These are phyloP conservation scores for Mesochorus sp. DNA, from an alignment of 2,888 invertebrate species.

Conservation along the genomic window DNA sequence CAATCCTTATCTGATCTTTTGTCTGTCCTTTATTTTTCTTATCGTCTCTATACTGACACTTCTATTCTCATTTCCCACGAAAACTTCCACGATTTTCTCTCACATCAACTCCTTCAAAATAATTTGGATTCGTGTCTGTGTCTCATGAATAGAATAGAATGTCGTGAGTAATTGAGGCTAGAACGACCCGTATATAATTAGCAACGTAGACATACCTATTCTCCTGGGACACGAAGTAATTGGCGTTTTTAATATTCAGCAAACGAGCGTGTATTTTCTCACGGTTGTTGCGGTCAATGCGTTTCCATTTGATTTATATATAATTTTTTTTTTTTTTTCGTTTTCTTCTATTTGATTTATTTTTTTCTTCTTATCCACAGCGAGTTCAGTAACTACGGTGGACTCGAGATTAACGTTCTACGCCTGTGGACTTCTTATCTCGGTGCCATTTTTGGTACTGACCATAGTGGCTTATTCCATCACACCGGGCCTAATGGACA, in stretches of 20 bases:
- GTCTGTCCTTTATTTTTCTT: too few relatives aligned
- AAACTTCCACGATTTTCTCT: too few relatives aligned
- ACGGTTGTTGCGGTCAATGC: slow-evolving; percentile 7
- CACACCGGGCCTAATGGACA: slow-evolving; percentile 84
- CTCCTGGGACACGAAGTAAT: slow-evolving; percentile 29
- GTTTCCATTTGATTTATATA: too few relatives aligned
- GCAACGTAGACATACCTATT: neutral
- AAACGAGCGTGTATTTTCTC: slow-evolving; percentile 11
- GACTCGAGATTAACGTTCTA: slow-evolving; percentile 75
- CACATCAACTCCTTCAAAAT: too few relatives aligned
- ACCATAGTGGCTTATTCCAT: slow-evolving; percentile 80
- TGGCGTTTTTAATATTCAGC: slow-evolving; percentile 16
- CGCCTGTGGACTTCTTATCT: slow-evolving; percentile 78
- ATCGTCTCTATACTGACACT: too few relatives aligned
- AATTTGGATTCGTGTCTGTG: too few relatives aligned
- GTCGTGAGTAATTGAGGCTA: too few relatives aligned
- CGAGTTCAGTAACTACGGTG: slow-evolving; percentile 56
- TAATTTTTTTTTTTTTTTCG: slow-evolving; percentile 15
- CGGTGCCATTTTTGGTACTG: slow-evolving; percentile 80
- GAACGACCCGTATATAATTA: neutral
- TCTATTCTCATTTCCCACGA: too few relatives aligned
- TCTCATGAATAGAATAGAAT: neutral
- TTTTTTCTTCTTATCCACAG: slow-evolving; percentile 64
- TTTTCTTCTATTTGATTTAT: slow-evolving; percentile 11
- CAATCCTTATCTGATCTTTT: too few relatives aligned